These are phyloP conservation scores for Magallana nippona DNA, from an alignment of 2,888 invertebrate species.

Conservation along the genomic window DNA sequence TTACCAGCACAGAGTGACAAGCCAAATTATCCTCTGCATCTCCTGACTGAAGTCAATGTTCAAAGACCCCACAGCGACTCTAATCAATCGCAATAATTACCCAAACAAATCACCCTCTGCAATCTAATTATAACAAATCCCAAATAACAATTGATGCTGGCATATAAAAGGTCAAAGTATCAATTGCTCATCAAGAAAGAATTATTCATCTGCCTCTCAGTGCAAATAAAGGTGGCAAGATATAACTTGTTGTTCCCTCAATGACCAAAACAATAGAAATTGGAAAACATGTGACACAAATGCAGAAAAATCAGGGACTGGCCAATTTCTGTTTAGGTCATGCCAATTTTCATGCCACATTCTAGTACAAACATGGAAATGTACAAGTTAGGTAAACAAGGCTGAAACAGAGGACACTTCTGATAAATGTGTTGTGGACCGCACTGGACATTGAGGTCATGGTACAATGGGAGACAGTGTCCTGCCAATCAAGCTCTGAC, in stretches of 20 bases:
- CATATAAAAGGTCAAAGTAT: neutral
- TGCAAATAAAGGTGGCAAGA: neutral
- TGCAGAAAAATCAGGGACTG: neutral
- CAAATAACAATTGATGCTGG: conserved; percentile 16
- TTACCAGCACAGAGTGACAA: conserved; percentile 15
- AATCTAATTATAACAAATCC: conserved; percentile 18
- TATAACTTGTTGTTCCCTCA: too few species aligned
- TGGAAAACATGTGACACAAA: neutral
- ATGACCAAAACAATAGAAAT: neutral
- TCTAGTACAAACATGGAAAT: conserved; percentile 6
- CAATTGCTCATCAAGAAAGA: neutral
- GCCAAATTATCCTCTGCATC: conserved; percentile 16
- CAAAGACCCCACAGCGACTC: conserved; percentile 24
- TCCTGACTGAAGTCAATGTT: conserved; percentile 17
- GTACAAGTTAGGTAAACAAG: conserved; percentile 26
- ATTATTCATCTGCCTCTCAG: neutral
- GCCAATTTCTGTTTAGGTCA: neutral
- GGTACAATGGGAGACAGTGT: neutral
- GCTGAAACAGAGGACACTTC: neutral
- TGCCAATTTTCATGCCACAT: neutral
- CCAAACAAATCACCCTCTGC: neutral
- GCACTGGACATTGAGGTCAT: neutral
- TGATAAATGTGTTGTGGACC: neutral
- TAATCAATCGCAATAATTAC: conserved; percentile 28
- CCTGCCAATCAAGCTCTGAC: neutral